These are phyloP conservation scores for Epinephelus awoara DNA, from an alignment of 2,797 vertebrate species.

Conservation along the genomic window DNA sequence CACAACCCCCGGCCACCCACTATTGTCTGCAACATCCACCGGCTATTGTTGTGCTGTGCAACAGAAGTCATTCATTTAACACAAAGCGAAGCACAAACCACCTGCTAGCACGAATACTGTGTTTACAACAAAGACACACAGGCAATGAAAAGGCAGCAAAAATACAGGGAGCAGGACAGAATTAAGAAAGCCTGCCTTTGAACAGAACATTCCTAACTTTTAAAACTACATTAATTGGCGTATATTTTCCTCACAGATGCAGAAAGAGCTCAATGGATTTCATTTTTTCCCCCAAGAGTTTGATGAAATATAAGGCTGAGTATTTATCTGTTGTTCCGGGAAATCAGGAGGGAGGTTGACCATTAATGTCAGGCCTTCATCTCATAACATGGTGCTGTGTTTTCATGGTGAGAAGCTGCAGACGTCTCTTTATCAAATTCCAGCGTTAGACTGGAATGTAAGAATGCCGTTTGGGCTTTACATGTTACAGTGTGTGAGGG, in stretches of 20 bases:
- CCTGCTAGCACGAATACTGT: constrained; percentile 58
- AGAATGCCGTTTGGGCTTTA: constrained; percentile 34
- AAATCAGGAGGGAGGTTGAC: constrained; percentile 41
- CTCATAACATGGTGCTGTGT: constrained; percentile 19
- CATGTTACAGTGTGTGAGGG: constrained; percentile 42
- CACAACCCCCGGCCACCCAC: constrained; percentile 62
- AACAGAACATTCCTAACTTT: constrained; percentile 16
- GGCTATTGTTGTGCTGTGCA: constrained; percentile 62
- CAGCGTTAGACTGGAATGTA: constrained; percentile 45
- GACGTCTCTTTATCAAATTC: constrained; percentile 53
- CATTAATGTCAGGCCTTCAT: constrained; percentile 30
- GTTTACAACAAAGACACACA: constrained; percentile 53
- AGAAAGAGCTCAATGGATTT: background rate
- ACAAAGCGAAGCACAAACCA: constrained; percentile 69
- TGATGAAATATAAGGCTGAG: constrained; percentile 21
- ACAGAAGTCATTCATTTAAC: constrained; percentile 72
- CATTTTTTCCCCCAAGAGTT: background rate
- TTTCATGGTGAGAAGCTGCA: constrained; percentile 41
- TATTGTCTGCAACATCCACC: constrained; percentile 77
- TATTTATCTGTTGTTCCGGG: constrained; percentile 19
- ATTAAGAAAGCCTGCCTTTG: constrained; percentile 11
- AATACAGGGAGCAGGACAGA: constrained; percentile 13
- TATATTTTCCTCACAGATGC: background rate
- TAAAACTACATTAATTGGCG: background rate
- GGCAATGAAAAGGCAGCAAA: constrained; percentile 22